Evolutionary conservation across 2,797 vertebrate genomes (phyloP).

Genomic region (Liasis olivaceus): DNA sequence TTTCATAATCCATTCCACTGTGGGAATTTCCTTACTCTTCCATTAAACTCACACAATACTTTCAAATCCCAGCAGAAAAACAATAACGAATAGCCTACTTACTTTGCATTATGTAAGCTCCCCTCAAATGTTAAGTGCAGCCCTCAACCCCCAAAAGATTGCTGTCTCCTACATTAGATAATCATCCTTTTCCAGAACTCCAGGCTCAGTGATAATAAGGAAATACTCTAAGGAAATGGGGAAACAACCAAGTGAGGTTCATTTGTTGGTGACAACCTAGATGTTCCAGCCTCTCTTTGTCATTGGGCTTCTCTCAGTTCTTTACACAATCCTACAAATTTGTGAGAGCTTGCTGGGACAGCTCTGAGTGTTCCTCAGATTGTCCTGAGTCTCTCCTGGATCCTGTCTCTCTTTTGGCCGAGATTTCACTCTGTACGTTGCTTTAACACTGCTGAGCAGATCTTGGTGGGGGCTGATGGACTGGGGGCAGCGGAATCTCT

Average conservation of each 20-base stretch:
- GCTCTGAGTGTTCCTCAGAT: neutral
- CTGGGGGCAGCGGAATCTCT: conserved; percentile 76
- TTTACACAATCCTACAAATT: conserved; percentile 45
- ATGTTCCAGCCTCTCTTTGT: neutral
- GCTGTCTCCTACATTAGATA: neutral
- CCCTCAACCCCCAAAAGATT: neutral
- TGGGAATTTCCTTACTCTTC: neutral
- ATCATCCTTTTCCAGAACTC: neutral
- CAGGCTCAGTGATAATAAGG: neutral
- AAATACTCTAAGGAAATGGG: neutral
- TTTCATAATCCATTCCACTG: neutral
- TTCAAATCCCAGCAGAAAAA: neutral
- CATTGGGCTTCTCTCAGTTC: neutral
- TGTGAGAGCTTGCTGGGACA: conserved; percentile 44
- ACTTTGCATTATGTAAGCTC: neutral
- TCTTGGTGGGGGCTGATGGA: conserved; percentile 63
- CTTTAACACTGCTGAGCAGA: conserved; percentile 73
- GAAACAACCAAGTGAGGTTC: neutral
- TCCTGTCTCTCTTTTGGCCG: conserved; percentile 45
- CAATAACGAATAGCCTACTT: neutral
- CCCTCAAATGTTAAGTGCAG: neutral
- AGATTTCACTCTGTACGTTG: conserved; percentile 74
- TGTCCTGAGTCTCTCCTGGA: neutral
- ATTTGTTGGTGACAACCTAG: neutral
- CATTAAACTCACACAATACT: neutral